Base-by-base conservation (phyloP, 2,113 vertebrate species). In the Saccopteryx leptura region DNA sequence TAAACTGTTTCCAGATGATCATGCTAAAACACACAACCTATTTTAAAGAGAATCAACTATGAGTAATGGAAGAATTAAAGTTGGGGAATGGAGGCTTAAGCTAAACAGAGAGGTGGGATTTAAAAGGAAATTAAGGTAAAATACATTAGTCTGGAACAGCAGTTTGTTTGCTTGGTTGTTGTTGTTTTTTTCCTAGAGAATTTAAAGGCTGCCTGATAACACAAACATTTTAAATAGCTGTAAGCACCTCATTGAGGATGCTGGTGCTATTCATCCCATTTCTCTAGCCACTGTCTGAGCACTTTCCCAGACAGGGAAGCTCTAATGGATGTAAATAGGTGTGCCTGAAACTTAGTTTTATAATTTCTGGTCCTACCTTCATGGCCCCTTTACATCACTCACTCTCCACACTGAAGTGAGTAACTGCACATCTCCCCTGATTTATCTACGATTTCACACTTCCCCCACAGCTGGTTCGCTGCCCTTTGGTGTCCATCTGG, bases 231-330 rank as follows among this genome's bases (percentile, higher is more conserved):
- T 92, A 93, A 85, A 82, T 18, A 74, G 61, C 58, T 74, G 31
- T 82, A 14, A 91, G 74, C 24, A 56, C 18, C 58, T 92, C 68
- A 28, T 52, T 13, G 28, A 88, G 85, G 60, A 71, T 0, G 60
- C 17, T 24, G 10, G 7, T 19, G 91, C 58, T 87, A 61, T 82
- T 71, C 82, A 95, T 71, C 39, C 61, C 52, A 69, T 60, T 54
- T 80, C 83, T 93, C 52, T 66, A 89, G 95, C 94, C 97, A 83
- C 92, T 79, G 88, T 95, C 95, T 96, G 95, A 96, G 74, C 79
- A 58, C 33, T 66, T 91, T 96, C 89, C 89, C 93, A 93, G 88
- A 86, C 0, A 71, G 86, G 61, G 60, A 82, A 18, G 54, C 60
- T 1, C 89, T 95, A 91, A 97, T 91, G 93, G 91, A 76, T 91